Conservation (phyloP, 2,888 invertebrate genomes). For the Craniophora ligustri region DNA sequence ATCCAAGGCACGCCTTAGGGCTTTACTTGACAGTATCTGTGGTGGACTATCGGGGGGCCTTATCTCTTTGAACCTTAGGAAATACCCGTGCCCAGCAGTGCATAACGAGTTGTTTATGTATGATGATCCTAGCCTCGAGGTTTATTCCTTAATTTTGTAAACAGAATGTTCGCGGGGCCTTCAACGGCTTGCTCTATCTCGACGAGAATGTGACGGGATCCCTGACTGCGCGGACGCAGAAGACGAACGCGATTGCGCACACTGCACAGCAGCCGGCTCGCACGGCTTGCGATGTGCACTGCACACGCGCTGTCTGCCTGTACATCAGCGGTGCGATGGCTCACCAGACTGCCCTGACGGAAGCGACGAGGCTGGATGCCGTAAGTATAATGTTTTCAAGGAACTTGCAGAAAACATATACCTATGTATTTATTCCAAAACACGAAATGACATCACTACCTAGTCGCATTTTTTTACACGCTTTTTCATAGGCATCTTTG, state of each 20-base stretch:
- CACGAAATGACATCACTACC: too few relatives aligned
- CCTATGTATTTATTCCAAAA: too few relatives aligned
- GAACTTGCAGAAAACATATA: neutral
- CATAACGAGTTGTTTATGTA: too few relatives aligned
- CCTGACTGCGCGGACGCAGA: slow-evolving; percentile 95
- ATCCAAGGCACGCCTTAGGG: too few relatives aligned
- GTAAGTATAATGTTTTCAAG: slow-evolving; percentile 87
- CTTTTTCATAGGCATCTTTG: neutral
- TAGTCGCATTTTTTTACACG: too few relatives aligned
- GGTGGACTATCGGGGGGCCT: too few relatives aligned
- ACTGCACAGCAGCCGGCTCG: slow-evolving; percentile 91
- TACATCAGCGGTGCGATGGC: slow-evolving; percentile 93
- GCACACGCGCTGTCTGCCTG: slow-evolving; percentile 92
- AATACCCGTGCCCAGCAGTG: too few relatives aligned
- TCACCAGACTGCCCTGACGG: slow-evolving; percentile 95
- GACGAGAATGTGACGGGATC: slow-evolving; percentile 95
- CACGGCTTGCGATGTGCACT: slow-evolving; percentile 93
- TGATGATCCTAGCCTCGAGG: too few relatives aligned
- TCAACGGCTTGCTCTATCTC: slow-evolving; percentile 92
- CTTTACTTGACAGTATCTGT: too few relatives aligned
- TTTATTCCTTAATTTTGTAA: neutral
- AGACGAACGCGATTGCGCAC: slow-evolving; percentile 94
- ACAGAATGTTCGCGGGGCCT: slow-evolving; percentile 93
- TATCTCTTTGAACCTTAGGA: too few relatives aligned
- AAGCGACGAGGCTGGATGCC: slow-evolving; percentile 95